Percentiles rank a stretch among this genome's conserved stretches.
Evolutionary conservation across 1,140 invertebrate genomes (phyloP).

Genomic region (Lordiphosa clarofinis): DNA sequence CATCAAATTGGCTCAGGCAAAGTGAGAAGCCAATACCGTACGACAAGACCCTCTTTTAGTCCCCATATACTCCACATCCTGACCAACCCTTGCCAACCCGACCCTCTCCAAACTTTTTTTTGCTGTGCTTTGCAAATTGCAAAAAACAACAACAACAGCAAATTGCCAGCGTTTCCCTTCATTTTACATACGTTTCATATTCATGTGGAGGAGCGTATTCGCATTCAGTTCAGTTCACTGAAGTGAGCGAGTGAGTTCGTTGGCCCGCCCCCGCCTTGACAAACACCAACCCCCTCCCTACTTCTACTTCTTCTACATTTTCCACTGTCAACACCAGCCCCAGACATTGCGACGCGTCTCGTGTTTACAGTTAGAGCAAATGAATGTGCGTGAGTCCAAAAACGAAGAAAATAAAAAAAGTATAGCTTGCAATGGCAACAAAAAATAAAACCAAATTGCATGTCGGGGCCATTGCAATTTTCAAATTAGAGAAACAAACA

Average conservation of each 20-base stretch:
- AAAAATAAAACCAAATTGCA: constrained; percentile 21
- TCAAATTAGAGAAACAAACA: constrained; percentile 58
- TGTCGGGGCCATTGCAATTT: constrained; percentile 68
- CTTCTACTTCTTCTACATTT: not conserved
- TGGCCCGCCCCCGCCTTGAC: constrained; percentile 39
- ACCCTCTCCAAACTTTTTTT: constrained; percentile 24
- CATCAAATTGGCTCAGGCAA: too few relatives aligned
- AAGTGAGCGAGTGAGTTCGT: constrained; percentile 47
- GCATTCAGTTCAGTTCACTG: constrained; percentile 24
- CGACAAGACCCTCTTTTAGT: too few relatives aligned
- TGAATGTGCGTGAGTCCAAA: constrained; percentile 51
- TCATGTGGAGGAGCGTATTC: constrained; percentile 52
- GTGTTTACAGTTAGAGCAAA: constrained; percentile 66
- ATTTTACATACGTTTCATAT: constrained; percentile 74
- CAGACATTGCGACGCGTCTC: constrained; percentile 66
- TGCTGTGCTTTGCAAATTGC: constrained; percentile 47
- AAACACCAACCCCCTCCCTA: constrained; percentile 5
- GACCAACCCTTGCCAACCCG: not conserved
- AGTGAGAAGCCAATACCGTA: too few relatives aligned
- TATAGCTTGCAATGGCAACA: constrained; percentile 11
- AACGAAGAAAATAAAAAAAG: constrained; percentile 8
- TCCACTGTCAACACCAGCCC: constrained; percentile 25
- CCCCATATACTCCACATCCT: too few relatives aligned
- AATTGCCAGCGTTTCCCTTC: constrained; percentile 63
- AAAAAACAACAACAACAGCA: constrained; percentile 18